Base-by-base conservation (phyloP, 2,888 invertebrate genomes). In the Plebejus melissa region DNA sequence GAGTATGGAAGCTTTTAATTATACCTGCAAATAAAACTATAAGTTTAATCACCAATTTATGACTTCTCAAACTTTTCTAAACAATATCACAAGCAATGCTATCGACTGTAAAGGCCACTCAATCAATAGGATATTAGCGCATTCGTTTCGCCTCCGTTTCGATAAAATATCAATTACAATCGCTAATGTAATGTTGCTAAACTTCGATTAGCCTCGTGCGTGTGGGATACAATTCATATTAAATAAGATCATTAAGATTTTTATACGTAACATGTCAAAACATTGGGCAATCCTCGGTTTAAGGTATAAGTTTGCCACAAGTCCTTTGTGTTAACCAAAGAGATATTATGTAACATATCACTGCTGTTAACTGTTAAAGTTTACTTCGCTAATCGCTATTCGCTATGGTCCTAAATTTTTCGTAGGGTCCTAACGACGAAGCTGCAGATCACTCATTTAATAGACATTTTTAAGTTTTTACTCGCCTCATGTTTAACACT, bases 111-210 rank as follows among this genome's bases (percentile, higher is more conserved):
- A 75, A 74, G 77, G 74, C 74, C 74, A 71, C 69, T 74, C 72
- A 74, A 71, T 65, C 76, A 74, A 74, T 57, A 32, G 71, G 75
- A 75, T 69, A 76, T 65, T 76, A 32, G 60, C 28, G 22, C 60
- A 74, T 76, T 76, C 69, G 76, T 60, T 36, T 74, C 74, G 76
- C 72, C 32, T 74, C 58, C n/a, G 69, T 54, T 65, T 74, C 65
- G 50, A 65, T 76, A 65, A 74, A 76, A 69, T 74, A 76, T 76
- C 76, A 74, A 72, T 74, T 76, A 76, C 46, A 60, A 69, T 76
- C 65, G 74, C 74, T 65, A 69, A 57, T 65, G 41, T 76, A 69
- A 57, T 65, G 32, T 76, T 76, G 65, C 76, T 80, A 82, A 77
- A 76, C 76, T 74, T 38, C 65, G 76, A 76, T 77, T 77, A 57